phyloP scores from a whole-genome alignment of 2,113 vertebrate genomes.

The Nesogale talazaci region DNA sequence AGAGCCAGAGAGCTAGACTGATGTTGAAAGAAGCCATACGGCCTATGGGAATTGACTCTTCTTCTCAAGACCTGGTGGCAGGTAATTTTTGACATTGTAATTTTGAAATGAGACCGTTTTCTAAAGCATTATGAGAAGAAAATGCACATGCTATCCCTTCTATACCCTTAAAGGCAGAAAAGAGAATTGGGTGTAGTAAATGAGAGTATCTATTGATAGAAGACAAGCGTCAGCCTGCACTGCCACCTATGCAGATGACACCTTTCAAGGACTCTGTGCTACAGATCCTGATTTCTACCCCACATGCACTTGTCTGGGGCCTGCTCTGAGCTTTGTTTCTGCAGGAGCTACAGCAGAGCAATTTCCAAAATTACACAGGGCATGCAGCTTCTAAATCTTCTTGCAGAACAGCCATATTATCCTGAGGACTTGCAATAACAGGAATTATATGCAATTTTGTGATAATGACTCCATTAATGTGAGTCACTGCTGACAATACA shows the following conservation, averaged over 20 bases:
- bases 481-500: constrained; percentile 80
- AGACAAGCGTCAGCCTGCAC: background rate
- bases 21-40: background rate
- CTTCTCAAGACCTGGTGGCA: constrained; percentile 44
- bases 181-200: constrained; percentile 8
- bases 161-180: constrained; percentile 42
- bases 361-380: constrained; percentile 77
- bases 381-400: constrained; percentile 70
- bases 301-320: background rate
- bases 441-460: constrained; percentile 80
- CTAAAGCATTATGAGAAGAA: constrained; percentile 59
- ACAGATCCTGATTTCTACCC: background rate
- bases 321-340: constrained; percentile 62
- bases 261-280: background rate
- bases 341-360: constrained; percentile 70
- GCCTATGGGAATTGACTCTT: constrained; percentile 32
- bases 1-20: background rate
- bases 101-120: constrained; percentile 66
- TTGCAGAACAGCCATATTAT: constrained; percentile 76
- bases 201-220: constrained; percentile 49
- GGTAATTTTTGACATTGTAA: constrained; percentile 68
- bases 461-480: constrained; percentile 81
- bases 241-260: constrained; percentile 28
- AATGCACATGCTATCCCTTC: constrained; percentile 56
- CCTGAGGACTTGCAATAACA: constrained; percentile 77